These are phyloP conservation scores for Uria lomvia DNA, from an alignment of 2,113 vertebrate species.

Conservation along the genomic window DNA sequence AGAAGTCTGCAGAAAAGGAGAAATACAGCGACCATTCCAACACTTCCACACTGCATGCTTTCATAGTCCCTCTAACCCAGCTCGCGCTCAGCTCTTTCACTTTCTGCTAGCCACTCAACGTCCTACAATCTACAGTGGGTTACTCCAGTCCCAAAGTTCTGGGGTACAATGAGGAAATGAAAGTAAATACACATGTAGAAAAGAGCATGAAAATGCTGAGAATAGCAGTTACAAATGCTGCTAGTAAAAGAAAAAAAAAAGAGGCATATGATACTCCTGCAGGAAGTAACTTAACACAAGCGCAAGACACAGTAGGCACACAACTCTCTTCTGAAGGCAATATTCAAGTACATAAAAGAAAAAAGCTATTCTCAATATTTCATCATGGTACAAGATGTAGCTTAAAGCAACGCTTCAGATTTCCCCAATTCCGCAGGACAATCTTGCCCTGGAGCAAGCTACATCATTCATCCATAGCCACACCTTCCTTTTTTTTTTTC, in stretches of 20 bases:
- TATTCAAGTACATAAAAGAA: neutral
- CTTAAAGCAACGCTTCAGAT: conserved; percentile 72
- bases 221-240: neutral
- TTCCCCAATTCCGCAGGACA: conserved; percentile 73
- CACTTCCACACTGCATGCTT: neutral
- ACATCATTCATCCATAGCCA: conserved; percentile 58
- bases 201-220: neutral
- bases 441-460: conserved; percentile 71
- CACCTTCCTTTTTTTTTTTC: conserved; percentile 7
- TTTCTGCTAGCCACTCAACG: rapidly evolving
- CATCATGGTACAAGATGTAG: conserved; percentile 67
- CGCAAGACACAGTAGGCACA: neutral
- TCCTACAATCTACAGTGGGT: rapidly evolving
- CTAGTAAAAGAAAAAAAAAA: neutral
- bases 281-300: neutral
- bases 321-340: neutral
- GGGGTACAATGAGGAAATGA: neutral
- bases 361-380: conserved; percentile 32
- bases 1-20: neutral
- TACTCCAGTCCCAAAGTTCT: neutral
- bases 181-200: neutral
- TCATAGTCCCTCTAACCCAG: neutral
- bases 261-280: neutral
- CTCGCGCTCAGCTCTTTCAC: neutral
- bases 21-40: neutral